Evolutionary conservation across 2,113 vertebrate genomes (phyloP).

Genomic region (Camarhynchus parvulus): DNA sequence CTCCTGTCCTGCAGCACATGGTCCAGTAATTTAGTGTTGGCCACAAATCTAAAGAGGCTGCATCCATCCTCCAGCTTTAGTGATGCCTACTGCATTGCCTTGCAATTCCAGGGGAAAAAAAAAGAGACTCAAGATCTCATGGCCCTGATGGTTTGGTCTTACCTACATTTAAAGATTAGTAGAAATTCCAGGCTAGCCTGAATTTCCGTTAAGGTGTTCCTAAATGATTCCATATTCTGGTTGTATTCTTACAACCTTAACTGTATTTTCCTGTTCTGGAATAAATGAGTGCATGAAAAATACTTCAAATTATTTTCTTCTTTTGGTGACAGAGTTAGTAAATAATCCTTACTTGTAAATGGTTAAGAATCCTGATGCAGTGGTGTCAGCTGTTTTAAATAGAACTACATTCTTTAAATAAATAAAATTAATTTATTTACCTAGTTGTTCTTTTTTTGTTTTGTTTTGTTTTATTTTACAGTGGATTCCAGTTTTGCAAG

Average conservation of each 20-base stretch:
- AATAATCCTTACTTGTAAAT: background rate
- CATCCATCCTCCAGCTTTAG: background rate
- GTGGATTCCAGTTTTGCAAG: constrained; percentile 87
- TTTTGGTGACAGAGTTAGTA: background rate
- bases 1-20: too few relatives aligned
- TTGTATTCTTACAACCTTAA: background rate
- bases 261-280: background rate
- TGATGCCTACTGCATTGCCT: background rate
- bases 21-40: too few relatives aligned
- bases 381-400: background rate
- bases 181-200: background rate
- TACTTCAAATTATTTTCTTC: background rate
- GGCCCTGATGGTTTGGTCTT: background rate
- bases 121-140: background rate
- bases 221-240: background rate
- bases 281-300: background rate
- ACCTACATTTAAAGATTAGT: background rate
- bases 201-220: background rate
- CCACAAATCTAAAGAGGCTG: too few relatives aligned
- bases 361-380: background rate
- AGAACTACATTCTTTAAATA: background rate
- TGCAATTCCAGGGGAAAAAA: background rate
- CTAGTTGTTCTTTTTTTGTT: background rate
- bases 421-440: background rate
- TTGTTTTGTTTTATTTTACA: constrained; percentile 41